Conservation (phyloP, 2,797 vertebrate genomes). For the Chanos chanos region DNA sequence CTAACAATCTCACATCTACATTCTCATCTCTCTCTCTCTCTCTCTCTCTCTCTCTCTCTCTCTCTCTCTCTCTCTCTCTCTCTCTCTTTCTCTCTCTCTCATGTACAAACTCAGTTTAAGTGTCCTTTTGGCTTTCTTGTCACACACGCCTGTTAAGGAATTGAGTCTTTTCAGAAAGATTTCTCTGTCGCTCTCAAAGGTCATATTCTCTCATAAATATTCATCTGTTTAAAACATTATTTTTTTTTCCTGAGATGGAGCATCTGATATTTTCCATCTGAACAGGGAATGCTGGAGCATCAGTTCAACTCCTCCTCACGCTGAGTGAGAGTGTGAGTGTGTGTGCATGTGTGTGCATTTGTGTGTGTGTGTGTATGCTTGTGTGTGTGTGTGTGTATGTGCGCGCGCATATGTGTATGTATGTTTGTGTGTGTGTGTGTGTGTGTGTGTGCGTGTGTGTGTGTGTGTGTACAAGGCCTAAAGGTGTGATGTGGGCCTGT, state of each 20-base stretch:
- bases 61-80: not conserved
- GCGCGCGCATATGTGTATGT: not conserved
- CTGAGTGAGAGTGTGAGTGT: not conserved
- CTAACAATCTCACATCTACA: too few species aligned
- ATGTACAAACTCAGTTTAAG: conserved; percentile 1
- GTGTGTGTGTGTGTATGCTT: not conserved
- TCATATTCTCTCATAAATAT: conserved; percentile 23
- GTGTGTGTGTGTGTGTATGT: not conserved
- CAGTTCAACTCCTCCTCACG: not conserved
- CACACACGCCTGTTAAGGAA: conserved; percentile 3
- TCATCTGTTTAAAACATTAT: conserved; percentile 2
- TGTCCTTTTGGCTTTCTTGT: not conserved
- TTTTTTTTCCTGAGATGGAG: too few species aligned
- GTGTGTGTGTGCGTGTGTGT: not conserved
- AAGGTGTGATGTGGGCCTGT: not conserved
- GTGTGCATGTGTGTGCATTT: not conserved
- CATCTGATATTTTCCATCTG: not conserved
- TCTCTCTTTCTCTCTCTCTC: not conserved
- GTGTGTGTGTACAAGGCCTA: not conserved
- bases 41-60: not conserved
- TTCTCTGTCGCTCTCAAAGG: conserved; percentile 20
- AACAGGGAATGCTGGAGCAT: not conserved
- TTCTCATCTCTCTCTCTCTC: conserved; percentile 14
- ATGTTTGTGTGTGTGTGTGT: not conserved
- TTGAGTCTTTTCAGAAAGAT: not conserved